phyloP scores from a whole-genome alignment of 1,140 invertebrate species.

The Orussus abietinus region DNA sequence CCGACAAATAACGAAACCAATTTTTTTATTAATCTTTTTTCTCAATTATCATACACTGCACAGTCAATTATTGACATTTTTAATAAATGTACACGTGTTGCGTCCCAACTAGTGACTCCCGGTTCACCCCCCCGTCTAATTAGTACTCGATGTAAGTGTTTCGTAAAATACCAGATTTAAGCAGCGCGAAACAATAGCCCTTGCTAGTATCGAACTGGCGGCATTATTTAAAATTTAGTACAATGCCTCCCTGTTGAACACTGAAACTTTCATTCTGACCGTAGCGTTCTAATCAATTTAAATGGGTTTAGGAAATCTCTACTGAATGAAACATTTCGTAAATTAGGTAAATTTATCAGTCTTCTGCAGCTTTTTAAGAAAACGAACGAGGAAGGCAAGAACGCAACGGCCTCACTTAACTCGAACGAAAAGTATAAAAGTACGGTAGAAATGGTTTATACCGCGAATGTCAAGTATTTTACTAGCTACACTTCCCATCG shows the following conservation, averaged over 20 bases:
- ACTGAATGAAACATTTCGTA: background rate
- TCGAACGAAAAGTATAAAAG: slow-evolving; percentile 17
- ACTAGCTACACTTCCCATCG: slow-evolving; percentile 21
- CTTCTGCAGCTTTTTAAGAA: slow-evolving; percentile 10
- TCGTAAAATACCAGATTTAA: slow-evolving; percentile 1
- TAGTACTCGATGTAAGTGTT: slow-evolving; percentile 1
- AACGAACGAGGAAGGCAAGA: slow-evolving; percentile 6
- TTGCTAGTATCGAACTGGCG: slow-evolving; percentile 5
- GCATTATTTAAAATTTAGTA: too few relatives aligned
- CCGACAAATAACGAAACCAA: slow-evolving; percentile 45
- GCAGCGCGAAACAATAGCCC: background rate
- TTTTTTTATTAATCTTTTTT: slow-evolving; percentile 40
- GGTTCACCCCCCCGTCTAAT: background rate
- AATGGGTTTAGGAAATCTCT: background rate
- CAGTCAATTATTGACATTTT: slow-evolving; percentile 31
- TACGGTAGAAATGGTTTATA: slow-evolving; percentile 21
- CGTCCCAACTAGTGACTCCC: slow-evolving; percentile 16
- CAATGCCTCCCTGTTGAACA: background rate
- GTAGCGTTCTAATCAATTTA: background rate
- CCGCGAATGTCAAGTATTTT: slow-evolving; percentile 23
- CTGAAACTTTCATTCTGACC: background rate
- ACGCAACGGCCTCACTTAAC: slow-evolving; percentile 11
- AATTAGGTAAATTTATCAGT: slow-evolving; percentile 8
- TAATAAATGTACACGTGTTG: slow-evolving; percentile 38
- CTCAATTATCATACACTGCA: slow-evolving; percentile 40